Base-by-base conservation (phyloP, 2,797 vertebrate species). In the Sebastes reedi region DNA sequence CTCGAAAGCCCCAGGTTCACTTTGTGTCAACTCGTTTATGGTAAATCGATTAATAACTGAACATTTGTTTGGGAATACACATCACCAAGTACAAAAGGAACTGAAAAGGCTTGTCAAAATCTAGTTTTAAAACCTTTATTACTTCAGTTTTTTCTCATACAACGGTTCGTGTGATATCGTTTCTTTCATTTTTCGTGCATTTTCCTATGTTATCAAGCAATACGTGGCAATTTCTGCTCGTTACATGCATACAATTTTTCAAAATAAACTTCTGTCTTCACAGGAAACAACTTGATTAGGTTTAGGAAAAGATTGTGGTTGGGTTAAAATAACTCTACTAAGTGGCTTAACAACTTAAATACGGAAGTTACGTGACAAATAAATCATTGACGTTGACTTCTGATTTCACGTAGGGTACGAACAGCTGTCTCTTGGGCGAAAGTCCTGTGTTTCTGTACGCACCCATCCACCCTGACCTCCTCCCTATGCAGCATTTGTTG, bases 181-280 rank as follows among this genome's bases (percentile, higher is more conserved):
- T 39, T 39, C 36, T 0, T 39, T 39, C 36, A 39, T 34, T 29
- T 29, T 29, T 29, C 27, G 5, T 29, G 27, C 27, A 1, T 36
- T 36, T 36, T 12, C 34, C 34, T 36, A 10, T 4, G 5, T 5
- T 39, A 4, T 12, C 36, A 4, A 39, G 36, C 36, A 2, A 39
- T 3, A 39, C 12, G 36, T 39, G 24, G 24, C 30, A 46, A 46
- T 46, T 46, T 46, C 42, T 46, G 42, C 42, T 46, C 42, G 6
- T 46, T 39, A 39, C 36, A 39, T 39, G 13, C 36, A 39, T 39
- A 39, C 13, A 39, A 0, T 0, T 39, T 39, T 39, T 39, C 0
- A 0, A 39, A 39, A 14, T 39, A 39, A 39, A 39, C 42, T 46
- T 46, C 14, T 46, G 42, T 52, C 18, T 52, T 52, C 18, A 52